Conservation (phyloP, 1,140 invertebrate species). For the Araneus ventricosus region DNA sequence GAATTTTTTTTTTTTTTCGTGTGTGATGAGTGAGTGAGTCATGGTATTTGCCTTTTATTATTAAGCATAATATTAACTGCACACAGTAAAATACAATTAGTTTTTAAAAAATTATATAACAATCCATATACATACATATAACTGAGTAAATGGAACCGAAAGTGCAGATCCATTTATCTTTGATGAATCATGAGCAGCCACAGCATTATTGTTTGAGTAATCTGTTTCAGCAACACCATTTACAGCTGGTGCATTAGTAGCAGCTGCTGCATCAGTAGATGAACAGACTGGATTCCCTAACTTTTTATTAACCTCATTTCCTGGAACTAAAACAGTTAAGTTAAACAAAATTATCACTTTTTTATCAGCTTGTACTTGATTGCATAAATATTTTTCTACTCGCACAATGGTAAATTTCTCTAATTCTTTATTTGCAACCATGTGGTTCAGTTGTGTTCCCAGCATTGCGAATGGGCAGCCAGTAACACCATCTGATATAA, state of each 20-base stretch:
- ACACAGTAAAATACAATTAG: no score
- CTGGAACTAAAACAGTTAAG: constrained; percentile 87
- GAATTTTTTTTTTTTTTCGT: no score
- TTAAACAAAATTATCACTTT: constrained; percentile 91
- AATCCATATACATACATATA: no score
- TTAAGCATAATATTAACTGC: no score
- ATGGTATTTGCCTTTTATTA: no score
- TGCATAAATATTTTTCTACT: constrained; percentile 90
- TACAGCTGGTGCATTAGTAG: not conserved
- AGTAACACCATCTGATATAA: constrained; percentile 92
- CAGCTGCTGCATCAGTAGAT: not conserved
- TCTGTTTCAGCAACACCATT: constrained; percentile 1
- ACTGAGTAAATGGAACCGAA: no score
- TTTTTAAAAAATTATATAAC: no score
- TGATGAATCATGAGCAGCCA: not conserved
- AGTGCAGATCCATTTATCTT: constrained; percentile 10
- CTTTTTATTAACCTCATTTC: constrained; percentile 86
- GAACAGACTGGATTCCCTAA: constrained; percentile 87
- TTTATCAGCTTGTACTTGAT: constrained; percentile 83
- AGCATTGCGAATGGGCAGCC: constrained; percentile 94
- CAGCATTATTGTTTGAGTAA: not conserved
- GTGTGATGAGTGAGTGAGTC: no score
- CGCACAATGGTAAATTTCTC: constrained; percentile 88
- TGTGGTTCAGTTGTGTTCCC: constrained; percentile 91
- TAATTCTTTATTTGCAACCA: constrained; percentile 86